Conservation (phyloP, 2,888 invertebrate species). For the Slavum lentiscoides region DNA sequence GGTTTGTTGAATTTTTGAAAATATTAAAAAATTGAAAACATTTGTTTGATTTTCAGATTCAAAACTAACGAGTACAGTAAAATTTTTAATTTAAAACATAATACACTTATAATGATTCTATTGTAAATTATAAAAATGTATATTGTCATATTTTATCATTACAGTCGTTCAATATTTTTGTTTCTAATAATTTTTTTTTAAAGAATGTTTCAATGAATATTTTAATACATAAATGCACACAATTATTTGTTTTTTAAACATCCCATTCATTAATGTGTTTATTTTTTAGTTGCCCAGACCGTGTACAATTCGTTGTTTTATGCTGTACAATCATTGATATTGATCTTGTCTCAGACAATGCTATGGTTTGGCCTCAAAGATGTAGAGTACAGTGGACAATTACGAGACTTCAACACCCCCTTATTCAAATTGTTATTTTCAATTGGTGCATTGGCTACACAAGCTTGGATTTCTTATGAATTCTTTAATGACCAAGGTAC, state of each 20-base stretch:
- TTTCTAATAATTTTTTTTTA: too few species aligned
- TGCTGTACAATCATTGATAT: constrained; percentile 52
- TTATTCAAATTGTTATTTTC: constrained; percentile 31
- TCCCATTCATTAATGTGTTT: background rate
- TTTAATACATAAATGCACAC: too few species aligned
- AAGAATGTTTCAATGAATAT: too few species aligned
- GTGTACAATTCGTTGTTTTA: constrained; percentile 50
- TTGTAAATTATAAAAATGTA: too few species aligned
- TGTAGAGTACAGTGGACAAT: constrained; percentile 27
- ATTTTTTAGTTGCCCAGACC: constrained; percentile 41
- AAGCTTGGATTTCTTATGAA: constrained; percentile 37
- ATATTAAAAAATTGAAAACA: too few species aligned
- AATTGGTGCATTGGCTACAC: background rate
- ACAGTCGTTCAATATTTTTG: too few species aligned
- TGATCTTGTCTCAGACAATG: constrained; percentile 50
- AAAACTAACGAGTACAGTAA: too few species aligned
- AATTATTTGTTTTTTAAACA: background rate
- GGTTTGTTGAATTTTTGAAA: too few species aligned
- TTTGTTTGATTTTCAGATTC: too few species aligned
- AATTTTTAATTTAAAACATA: too few species aligned
- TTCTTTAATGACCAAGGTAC: background rate
- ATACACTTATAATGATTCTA: too few species aligned
- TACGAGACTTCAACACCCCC: constrained; percentile 34
- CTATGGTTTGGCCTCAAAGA: constrained; percentile 42
- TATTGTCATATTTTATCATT: too few species aligned